phyloP scores from a whole-genome alignment of 2,888 invertebrate species.

The Stenodera caucasica region DNA sequence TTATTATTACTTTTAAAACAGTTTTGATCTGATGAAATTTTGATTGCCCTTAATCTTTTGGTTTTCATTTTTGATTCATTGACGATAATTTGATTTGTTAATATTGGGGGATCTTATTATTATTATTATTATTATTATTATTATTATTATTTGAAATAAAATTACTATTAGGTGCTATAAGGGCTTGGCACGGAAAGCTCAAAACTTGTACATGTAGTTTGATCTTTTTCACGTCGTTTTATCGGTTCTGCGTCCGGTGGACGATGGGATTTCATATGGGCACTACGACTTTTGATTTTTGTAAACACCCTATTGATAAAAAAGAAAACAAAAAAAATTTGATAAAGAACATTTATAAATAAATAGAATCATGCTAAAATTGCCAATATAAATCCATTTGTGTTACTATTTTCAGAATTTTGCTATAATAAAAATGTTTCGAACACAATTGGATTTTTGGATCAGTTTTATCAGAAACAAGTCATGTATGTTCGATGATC shows the following conservation, averaged over 20 bases:
- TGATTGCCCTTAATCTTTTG: constrained; percentile 49
- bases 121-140: not conserved
- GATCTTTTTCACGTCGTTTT: constrained; percentile 40
- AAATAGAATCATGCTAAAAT: constrained; percentile 10
- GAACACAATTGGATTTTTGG: not conserved
- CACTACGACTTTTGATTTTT: constrained; percentile 98
- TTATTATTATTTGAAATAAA: constrained; percentile 21
- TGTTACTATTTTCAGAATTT: not conserved
- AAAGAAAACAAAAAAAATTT: no score
- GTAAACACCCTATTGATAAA: constrained; percentile 80
- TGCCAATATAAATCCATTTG: no score
- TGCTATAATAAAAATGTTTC: not conserved
- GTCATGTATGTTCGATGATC: constrained; percentile 23
- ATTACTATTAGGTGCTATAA: constrained; percentile 50
- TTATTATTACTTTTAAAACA: constrained; percentile 18
- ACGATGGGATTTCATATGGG: constrained; percentile 99
- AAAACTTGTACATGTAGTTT: constrained; percentile 34
- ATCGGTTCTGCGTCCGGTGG: constrained; percentile 79
- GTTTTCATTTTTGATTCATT: constrained; percentile 34
- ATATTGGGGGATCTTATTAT: not conserved
- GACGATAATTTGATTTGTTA: constrained; percentile 23
- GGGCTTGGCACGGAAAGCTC: constrained; percentile 54
- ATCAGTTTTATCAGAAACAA: not conserved
- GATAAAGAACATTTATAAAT: constrained; percentile 17
- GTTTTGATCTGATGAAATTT: constrained; percentile 45